Percentiles rank a stretch among this genome's conserved stretches.
Evolutionary conservation across 2,888 invertebrate genomes (phyloP).

Genomic region (Chymomyza fuscimana): DNA sequence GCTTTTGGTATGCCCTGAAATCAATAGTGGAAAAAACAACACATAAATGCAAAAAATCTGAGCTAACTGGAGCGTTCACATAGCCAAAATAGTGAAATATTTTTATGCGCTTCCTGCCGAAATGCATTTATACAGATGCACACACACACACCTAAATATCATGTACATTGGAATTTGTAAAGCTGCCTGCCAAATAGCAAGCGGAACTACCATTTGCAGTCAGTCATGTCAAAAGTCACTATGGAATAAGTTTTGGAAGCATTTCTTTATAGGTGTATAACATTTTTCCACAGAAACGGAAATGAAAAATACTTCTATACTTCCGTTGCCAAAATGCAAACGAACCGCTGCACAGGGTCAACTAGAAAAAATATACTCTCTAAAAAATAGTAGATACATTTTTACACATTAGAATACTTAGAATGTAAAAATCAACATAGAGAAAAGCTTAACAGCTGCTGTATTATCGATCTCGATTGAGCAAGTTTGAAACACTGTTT

Average conservation of each 20-base stretch:
- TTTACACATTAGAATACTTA: constrained; percentile 8
- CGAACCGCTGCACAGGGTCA: not conserved
- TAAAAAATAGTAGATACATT: not conserved
- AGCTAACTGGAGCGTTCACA: constrained; percentile 39
- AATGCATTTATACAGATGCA: not conserved
- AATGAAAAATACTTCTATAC: constrained; percentile 23
- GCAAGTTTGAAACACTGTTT: not conserved
- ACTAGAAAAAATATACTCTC: not conserved
- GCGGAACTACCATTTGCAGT: not conserved
- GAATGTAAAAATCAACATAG: not conserved
- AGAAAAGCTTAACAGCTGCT: not conserved
- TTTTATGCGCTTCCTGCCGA: constrained; percentile 44
- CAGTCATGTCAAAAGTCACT: constrained; percentile 8
- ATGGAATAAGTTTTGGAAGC: constrained; percentile 24
- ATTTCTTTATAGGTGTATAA: not conserved
- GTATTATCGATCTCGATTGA: not conserved
- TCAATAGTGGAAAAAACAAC: constrained; percentile 8
- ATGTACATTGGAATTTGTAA: constrained; percentile 40
- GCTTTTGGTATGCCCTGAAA: constrained; percentile 9
- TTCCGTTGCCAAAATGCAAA: constrained; percentile 8
- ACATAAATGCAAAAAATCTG: constrained; percentile 36
- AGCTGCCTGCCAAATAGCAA: not conserved
- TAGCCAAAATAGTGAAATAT: constrained; percentile 49
- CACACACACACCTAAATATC: not conserved
- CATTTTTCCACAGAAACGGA: not conserved